Evolutionary conservation across 2,888 invertebrate genomes (phyloP).

Genomic region (Gerris lacustris): DNA sequence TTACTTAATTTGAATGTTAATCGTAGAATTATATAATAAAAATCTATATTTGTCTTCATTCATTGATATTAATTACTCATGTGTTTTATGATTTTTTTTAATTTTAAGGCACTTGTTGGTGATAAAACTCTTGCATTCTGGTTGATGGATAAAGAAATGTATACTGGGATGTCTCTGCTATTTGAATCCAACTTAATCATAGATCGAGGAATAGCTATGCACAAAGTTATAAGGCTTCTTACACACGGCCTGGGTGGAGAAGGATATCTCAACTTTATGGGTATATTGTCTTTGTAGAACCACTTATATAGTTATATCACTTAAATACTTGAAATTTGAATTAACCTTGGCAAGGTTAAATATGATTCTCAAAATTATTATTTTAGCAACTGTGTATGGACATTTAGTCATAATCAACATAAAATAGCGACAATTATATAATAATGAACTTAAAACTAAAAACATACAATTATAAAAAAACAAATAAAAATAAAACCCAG

Average conservation of each 20-base stretch:
- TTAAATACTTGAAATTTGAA: too few relatives aligned
- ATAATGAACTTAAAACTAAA: too few relatives aligned
- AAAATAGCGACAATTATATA: too few relatives aligned
- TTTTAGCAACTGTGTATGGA: too few relatives aligned
- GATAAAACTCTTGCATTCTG: conserved; percentile 99
- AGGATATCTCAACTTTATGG: conserved; percentile 97
- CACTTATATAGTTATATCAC: too few relatives aligned
- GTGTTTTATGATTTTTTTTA: neutral
- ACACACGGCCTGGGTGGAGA: conserved; percentile 93
- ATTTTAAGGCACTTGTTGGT: conserved; percentile 69
- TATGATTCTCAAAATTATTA: too few relatives aligned
- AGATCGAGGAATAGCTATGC: conserved; percentile 86
- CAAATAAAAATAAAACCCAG: too few relatives aligned
- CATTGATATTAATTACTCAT: neutral
- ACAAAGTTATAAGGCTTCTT: conserved; percentile 91
- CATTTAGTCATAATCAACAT: too few relatives aligned
- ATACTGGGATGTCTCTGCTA: conserved; percentile 78
- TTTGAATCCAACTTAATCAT: conserved; percentile 60
- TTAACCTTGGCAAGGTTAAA: too few relatives aligned
- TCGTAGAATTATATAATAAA: neutral
- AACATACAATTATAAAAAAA: too few relatives aligned
- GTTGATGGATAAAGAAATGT: conserved; percentile 99
- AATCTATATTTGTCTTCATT: conserved; percentile 1
- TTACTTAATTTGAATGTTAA: neutral
- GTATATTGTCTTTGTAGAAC: conserved; percentile 38